These are phyloP conservation scores for Todiramphus chloris DNA, from an alignment of 2,113 vertebrate genomes.

Conservation along the genomic window DNA sequence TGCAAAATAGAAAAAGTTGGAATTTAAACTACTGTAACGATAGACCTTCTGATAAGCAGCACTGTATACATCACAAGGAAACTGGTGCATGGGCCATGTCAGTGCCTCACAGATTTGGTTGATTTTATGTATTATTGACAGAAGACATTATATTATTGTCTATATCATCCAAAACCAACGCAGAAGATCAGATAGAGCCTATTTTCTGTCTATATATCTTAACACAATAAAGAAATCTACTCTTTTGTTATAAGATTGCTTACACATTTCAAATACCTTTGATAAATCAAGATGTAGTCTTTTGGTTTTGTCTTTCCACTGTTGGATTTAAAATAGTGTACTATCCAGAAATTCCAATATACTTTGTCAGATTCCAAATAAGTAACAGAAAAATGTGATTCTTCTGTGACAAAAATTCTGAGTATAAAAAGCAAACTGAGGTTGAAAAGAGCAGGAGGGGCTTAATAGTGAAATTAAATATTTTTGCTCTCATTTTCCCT, in stretches of 20 bases:
- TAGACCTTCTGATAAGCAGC: fast-evolving
- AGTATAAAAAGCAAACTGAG: neutral
- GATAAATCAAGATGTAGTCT: neutral
- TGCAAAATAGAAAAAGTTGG: neutral
- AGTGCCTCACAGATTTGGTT: neutral
- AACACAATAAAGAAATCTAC: neutral
- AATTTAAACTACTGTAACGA: neutral
- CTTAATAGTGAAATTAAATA: neutral
- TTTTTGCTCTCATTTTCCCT: neutral
- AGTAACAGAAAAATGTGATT: neutral
- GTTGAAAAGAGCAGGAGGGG: neutral
- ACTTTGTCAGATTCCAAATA: neutral
- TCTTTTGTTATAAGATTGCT: neutral
- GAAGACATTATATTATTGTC: neutral
- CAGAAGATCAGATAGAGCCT: neutral
- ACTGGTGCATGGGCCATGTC: neutral
- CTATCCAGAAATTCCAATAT: neutral
- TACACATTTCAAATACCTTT: neutral
- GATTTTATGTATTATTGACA: neutral
- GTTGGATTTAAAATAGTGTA: neutral
- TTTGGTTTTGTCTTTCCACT: neutral
- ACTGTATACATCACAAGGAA: fast-evolving
- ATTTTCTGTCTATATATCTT: neutral
- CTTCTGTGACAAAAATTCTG: neutral
- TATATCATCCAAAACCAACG: neutral